phyloP scores from a whole-genome alignment of 2,888 invertebrate species.

The Lypha dubia region DNA sequence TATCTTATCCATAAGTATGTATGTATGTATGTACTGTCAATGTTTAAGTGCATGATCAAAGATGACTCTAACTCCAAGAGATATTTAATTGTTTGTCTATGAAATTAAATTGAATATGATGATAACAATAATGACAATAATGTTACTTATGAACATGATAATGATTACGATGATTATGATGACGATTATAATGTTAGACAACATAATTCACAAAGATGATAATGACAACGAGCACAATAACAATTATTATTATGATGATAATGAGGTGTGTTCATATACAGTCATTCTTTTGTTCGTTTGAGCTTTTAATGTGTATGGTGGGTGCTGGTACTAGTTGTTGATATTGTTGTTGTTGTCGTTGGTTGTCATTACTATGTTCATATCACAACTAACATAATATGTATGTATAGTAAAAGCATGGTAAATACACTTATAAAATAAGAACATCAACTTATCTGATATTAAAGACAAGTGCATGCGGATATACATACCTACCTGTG shows the following conservation, averaged over 20 bases:
- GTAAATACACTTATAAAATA: conserved; percentile 76
- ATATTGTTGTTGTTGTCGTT: background rate
- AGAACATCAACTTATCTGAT: conserved; percentile 26
- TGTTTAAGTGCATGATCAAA: conserved; percentile 41
- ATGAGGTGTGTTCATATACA: conserved; percentile 6
- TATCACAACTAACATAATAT: conserved; percentile 80
- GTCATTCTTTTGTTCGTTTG: conserved; percentile 2
- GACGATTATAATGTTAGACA: conserved; percentile 1
- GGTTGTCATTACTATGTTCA: conserved; percentile 74
- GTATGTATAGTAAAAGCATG: conserved; percentile 81
- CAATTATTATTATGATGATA: conserved; percentile 16
- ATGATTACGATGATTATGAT: conserved; percentile 8
- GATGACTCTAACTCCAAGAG: conserved; percentile 56
- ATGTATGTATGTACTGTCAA: background rate
- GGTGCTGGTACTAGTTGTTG: no score
- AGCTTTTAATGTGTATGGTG: conserved; percentile 9
- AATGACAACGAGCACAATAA: background rate
- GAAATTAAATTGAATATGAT: conserved; percentile 68
- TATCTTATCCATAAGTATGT: no score
- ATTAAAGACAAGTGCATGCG: background rate
- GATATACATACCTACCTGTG: background rate
- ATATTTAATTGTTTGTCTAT: conserved; percentile 65
- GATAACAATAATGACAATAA: conserved; percentile 55
- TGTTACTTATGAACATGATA: conserved; percentile 15
- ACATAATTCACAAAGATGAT: background rate